Percentiles rank a stretch among this genome's conserved stretches.
Evolutionary conservation across 2,888 invertebrate genomes (phyloP).

Genomic region (Cremastinae sp.): DNA sequence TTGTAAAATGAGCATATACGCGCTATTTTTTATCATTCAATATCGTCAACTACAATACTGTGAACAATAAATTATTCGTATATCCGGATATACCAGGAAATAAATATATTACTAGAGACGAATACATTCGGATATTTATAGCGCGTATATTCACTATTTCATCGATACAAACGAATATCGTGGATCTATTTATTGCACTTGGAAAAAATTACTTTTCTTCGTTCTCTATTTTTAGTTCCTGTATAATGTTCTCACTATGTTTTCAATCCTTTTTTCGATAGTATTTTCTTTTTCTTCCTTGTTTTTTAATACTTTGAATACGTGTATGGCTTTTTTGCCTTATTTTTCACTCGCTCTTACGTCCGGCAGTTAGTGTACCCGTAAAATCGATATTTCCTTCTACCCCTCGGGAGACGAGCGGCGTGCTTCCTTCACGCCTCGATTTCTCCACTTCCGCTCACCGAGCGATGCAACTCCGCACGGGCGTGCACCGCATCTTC

Average conservation of each 20-base stretch:
- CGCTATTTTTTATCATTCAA: neutral
- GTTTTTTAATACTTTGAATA: slow-evolving; percentile 20
- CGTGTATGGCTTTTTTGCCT: slow-evolving; percentile 18
- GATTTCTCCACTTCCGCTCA: slow-evolving; percentile 8
- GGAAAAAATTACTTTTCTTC: neutral
- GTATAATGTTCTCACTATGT: too few relatives aligned
- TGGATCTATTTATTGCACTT: neutral
- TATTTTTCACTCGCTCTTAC: slow-evolving; percentile 30
- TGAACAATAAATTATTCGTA: too few relatives aligned
- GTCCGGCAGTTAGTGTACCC: slow-evolving; percentile 61
- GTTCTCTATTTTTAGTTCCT: neutral
- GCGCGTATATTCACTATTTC: neutral
- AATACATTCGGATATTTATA: neutral
- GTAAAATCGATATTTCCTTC: slow-evolving; percentile 60
- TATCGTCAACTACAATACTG: too few relatives aligned
- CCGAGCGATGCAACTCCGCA: slow-evolving; percentile 18
- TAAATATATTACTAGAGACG: neutral
- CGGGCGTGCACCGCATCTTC: too few relatives aligned
- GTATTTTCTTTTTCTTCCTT: slow-evolving; percentile 2
- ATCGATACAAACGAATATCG: neutral
- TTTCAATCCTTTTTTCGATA: too few relatives aligned
- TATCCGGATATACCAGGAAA: slow-evolving; percentile 14
- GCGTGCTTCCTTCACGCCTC: slow-evolving; percentile 23
- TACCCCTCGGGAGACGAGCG: slow-evolving; percentile 3
- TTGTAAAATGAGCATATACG: slow-evolving; percentile 23